A percentile compares a stretch with the other conserved stretches of the same genome.
phyloP scores from a whole-genome alignment of 2,888 invertebrate genomes.

The Ophonus ardosiacus region DNA sequence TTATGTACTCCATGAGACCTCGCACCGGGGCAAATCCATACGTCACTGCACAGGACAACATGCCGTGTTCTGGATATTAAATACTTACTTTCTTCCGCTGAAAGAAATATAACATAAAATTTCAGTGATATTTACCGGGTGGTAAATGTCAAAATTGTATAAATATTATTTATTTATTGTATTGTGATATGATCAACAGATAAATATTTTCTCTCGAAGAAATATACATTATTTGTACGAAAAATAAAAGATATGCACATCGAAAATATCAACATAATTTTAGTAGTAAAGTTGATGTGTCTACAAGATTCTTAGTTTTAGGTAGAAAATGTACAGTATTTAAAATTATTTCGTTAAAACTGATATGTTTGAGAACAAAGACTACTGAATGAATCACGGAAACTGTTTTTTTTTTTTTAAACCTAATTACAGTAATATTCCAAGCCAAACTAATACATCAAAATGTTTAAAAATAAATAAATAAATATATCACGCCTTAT shows the following conservation, averaged over 20 bases:
- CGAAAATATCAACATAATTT: constrained; percentile 50
- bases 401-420: neutral
- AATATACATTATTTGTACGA: constrained; percentile 51
- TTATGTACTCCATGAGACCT: constrained; percentile 80
- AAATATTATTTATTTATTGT: constrained; percentile 31
- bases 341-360: constrained; percentile 26
- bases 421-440: too few relatives aligned
- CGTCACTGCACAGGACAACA: constrained; percentile 80
- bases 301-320: constrained; percentile 41
- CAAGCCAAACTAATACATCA: too few relatives aligned
- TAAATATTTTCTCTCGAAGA: constrained; percentile 30
- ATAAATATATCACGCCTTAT: too few relatives aligned
- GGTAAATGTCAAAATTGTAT: constrained; percentile 16
- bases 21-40: constrained; percentile 78
- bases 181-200: constrained; percentile 37
- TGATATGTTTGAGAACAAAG: constrained; percentile 44
- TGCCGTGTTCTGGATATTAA: constrained; percentile 73
- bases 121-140: neutral
- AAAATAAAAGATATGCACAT: constrained; percentile 54
- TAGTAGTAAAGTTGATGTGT: constrained; percentile 7
- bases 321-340: constrained; percentile 51
- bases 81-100: constrained; percentile 4
- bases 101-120: neutral
- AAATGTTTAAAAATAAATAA: too few relatives aligned
- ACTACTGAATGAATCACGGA: neutral